Base-by-base conservation (phyloP, 1,140 invertebrate species). In the Drosophila virilis region DNA sequence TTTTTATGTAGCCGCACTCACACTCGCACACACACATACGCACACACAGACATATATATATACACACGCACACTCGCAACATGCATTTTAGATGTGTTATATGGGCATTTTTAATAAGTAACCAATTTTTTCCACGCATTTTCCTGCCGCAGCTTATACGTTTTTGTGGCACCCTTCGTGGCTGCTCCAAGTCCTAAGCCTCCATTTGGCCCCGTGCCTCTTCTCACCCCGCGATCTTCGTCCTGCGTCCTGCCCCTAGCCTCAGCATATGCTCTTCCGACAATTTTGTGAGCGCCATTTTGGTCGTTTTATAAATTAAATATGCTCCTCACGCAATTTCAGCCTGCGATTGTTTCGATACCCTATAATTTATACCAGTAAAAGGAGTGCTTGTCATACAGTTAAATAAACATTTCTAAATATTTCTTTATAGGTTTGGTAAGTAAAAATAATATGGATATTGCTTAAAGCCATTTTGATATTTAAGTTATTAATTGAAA, bases 31-130 rank as follows among this genome's bases (percentile, higher is more conserved):
- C 33, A 8, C 38, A 8, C 45, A 10, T 13, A 33, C 61, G 67
- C 15, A 22, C 15, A 71, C 65, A 48, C 37, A 67, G 83, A 67
- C 69, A 74, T 89, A 73, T 83, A 17, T 17, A 17, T 17, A 17
- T 17, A 17, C 17, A 17, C 17, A 17, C 17, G 17, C 17, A 17
- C 17, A 17, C 17, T 17, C 17, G 17, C 17, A 17, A 1, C 17
- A 17, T 17, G 17, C 17, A 17, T 17, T 17, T 1, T 89, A 48
- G 60, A 88, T 89, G 22, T 6, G 80, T 46, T 80, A 77, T 80
- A 89, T 88, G 85, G 84, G 84, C 84, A 89, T 84, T 88, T 88
- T 88, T 89, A 88, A 88, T 88, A 88, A 89, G 77, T 74, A 67
- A 72, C 84, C 61, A 64, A 88, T 88, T 88, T 73, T 80, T 76